Conservation (phyloP, 2,888 invertebrate species). For the Aelia acuminata region DNA sequence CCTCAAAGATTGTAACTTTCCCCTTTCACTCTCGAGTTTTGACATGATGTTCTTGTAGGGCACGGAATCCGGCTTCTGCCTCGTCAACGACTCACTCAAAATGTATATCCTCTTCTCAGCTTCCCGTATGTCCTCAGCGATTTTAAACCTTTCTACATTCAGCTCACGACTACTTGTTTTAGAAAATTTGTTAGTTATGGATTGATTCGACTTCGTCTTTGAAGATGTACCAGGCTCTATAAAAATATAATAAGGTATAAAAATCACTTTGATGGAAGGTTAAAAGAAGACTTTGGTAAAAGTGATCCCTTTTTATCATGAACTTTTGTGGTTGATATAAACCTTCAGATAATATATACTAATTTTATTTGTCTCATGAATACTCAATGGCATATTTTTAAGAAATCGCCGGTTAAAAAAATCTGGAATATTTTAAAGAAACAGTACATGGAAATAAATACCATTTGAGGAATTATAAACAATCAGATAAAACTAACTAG, state of each 20-base stretch:
- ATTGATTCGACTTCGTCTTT: constrained; percentile 68
- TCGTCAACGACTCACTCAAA: constrained; percentile 76
- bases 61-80: constrained; percentile 75
- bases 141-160: constrained; percentile 81
- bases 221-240: constrained; percentile 61
- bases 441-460: too few relatives aligned
- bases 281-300: too few relatives aligned
- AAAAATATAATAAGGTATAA: constrained; percentile 20
- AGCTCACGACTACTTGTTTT: constrained; percentile 72
- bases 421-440: too few relatives aligned
- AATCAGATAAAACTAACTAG: too few relatives aligned
- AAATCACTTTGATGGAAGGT: too few relatives aligned
- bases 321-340: too few relatives aligned
- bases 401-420: too few relatives aligned
- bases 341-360: too few relatives aligned
- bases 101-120: constrained; percentile 78
- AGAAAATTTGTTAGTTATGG: constrained; percentile 37
- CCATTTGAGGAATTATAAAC: too few relatives aligned
- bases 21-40: constrained; percentile 76
- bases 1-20: constrained; percentile 75
- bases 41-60: constrained; percentile 75
- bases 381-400: too few relatives aligned
- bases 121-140: constrained; percentile 79
- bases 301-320: too few relatives aligned
- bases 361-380: too few relatives aligned